These are phyloP conservation scores for Psephotus haematonotus DNA, from an alignment of 2,113 vertebrate species.

Conservation along the genomic window DNA sequence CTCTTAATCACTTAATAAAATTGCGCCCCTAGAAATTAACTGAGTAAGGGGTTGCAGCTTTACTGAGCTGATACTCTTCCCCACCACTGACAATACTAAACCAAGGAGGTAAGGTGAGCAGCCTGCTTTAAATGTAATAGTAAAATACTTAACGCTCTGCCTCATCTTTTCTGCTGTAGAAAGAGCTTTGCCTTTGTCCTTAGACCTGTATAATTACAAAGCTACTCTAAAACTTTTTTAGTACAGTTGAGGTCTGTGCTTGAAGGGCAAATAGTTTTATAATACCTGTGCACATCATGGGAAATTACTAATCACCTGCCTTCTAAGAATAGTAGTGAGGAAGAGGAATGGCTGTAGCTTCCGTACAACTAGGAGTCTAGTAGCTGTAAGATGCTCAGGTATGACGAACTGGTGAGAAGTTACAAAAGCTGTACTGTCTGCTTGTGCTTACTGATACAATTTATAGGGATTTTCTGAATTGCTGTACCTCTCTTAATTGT, in stretches of 20 bases:
- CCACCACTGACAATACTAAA: neutral
- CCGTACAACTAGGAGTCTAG: too few species aligned
- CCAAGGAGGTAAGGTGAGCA: neutral
- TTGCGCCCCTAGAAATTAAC: neutral
- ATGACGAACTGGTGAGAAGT: neutral
- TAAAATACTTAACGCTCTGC: neutral
- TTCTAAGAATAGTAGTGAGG: neutral
- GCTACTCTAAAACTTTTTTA: neutral
- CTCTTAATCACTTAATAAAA: neutral
- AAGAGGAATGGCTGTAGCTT: neutral
- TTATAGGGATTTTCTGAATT: neutral
- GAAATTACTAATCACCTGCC: rapidly evolving
- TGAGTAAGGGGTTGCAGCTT: neutral
- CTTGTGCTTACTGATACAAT: neutral
- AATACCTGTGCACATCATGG: neutral
- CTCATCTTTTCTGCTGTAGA: neutral
- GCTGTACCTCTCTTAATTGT: neutral
- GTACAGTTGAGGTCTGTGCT: neutral
- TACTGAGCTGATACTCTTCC: neutral
- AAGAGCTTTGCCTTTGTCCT: neutral
- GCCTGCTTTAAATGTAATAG: neutral
- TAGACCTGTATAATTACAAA: neutral
- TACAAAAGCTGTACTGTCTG: neutral
- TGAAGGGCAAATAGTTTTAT: neutral
- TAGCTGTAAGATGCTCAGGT: neutral